Conservation (phyloP, 2,888 invertebrate species). For the Chirona hameri region DNA sequence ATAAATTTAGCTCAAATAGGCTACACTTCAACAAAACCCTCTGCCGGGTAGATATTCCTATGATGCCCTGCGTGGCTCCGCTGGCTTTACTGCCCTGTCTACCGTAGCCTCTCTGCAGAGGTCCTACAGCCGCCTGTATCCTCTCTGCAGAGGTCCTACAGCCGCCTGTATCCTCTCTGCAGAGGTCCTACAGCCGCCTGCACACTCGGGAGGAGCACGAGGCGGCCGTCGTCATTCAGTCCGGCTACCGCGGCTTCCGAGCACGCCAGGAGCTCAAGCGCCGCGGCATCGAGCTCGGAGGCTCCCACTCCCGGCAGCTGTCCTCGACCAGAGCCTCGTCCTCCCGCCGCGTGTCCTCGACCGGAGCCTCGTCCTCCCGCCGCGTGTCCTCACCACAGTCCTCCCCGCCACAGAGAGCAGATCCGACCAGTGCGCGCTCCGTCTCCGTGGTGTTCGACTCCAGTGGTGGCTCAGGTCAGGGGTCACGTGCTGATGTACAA, state of each 20-base stretch:
- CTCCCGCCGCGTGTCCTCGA: too few relatives aligned
- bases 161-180: neutral
- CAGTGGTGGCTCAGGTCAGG: neutral
- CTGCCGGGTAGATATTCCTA: too few relatives aligned
- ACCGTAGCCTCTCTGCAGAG: too few relatives aligned
- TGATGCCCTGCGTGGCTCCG: too few relatives aligned
- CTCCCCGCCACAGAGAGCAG: neutral
- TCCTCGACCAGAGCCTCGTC: neutral
- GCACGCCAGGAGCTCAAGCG: neutral
- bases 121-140: too few relatives aligned
- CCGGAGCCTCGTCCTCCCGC: too few relatives aligned
- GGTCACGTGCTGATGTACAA: neutral
- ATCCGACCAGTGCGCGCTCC: too few relatives aligned
- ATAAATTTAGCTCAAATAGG: too few relatives aligned
- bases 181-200: neutral
- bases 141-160: neutral
- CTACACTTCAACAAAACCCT: too few relatives aligned
- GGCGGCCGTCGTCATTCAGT: neutral
- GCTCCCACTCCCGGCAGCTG: neutral
- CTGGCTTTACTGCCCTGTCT: too few relatives aligned
- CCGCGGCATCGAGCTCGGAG: neutral
- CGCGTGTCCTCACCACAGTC: too few relatives aligned
- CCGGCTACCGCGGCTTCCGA: neutral
- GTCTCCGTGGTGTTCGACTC: neutral
- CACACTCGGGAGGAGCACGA: neutral